These are phyloP conservation scores for Callinectes sapidus DNA, from an alignment of 2,888 invertebrate genomes.

Conservation along the genomic window DNA sequence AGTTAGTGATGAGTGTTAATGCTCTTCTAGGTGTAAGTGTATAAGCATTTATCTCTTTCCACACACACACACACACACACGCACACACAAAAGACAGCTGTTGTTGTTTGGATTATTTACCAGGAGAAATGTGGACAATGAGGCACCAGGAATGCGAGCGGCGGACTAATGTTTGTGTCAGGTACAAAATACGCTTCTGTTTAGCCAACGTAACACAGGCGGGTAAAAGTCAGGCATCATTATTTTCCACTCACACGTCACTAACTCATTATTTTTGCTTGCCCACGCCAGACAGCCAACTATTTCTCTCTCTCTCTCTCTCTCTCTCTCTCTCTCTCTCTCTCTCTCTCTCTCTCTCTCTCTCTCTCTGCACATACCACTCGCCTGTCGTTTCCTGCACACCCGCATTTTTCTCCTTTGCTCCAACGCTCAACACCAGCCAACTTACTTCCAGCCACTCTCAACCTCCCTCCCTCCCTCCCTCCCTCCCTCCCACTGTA, in stretches of 20 bases:
- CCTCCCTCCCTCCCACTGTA: not conserved
- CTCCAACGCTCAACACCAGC: not conserved
- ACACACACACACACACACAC: not conserved
- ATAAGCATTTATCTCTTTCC: not conserved
- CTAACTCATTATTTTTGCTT: constrained; percentile 24
- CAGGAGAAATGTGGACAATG: constrained; percentile 5
- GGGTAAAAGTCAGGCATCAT: not conserved
- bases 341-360: not conserved
- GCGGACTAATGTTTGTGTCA: not conserved
- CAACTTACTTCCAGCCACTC: constrained; percentile 12
- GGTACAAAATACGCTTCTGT: not conserved
- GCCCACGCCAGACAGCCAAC: not conserved
- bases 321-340: constrained; percentile 14
- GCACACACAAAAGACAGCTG: not conserved
- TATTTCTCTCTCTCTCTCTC: not conserved
- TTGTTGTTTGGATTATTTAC: not conserved
- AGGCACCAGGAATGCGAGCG: not conserved
- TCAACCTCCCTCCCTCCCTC: not conserved
- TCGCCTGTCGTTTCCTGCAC: constrained; percentile 29
- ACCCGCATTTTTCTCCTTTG: too few species aligned
- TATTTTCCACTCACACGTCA: constrained; percentile 29
- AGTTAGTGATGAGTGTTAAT: not conserved
- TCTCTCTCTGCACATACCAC: not conserved
- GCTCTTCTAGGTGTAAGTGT: not conserved
- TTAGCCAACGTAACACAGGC: not conserved